A percentile compares a stretch with the other conserved stretches of the same genome.
phyloP scores from a whole-genome alignment of 2,888 invertebrate species.

The Diploptera punctata region DNA sequence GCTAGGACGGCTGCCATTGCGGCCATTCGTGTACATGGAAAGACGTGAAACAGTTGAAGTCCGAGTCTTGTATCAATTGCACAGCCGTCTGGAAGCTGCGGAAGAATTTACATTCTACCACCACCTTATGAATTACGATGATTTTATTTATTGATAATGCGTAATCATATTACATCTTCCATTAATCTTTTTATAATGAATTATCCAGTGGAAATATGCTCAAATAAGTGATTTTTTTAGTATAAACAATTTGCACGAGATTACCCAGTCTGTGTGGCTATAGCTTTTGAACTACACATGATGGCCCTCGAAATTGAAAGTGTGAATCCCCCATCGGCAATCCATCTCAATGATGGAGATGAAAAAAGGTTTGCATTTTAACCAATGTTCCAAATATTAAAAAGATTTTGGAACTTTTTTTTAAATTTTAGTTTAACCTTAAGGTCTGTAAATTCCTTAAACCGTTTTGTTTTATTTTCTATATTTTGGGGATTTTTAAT shows the following conservation, averaged over 20 bases:
- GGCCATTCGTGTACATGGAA: conserved; percentile 30
- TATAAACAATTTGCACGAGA: conserved; percentile 18
- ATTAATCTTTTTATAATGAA: neutral
- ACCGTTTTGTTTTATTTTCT: no score
- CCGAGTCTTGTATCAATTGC: conserved; percentile 24
- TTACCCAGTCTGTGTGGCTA: conserved; percentile 23
- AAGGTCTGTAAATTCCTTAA: neutral
- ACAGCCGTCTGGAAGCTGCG: conserved; percentile 17
- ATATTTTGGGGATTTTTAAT: neutral
- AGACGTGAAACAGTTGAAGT: conserved; percentile 27
- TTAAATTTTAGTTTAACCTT: neutral
- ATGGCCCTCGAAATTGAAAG: conserved; percentile 43
- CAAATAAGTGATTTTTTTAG: conserved; percentile 26
- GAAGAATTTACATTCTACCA: conserved; percentile 20
- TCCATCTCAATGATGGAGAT: conserved; percentile 38
- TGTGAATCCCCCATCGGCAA: conserved; percentile 42
- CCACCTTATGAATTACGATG: conserved; percentile 21
- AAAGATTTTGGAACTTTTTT: conserved; percentile 20
- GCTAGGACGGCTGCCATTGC: neutral
- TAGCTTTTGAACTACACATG: conserved; percentile 23
- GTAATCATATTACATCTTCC: conserved; percentile 17
- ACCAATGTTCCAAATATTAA: conserved; percentile 20
- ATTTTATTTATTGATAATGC: conserved; percentile 22
- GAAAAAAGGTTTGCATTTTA: conserved; percentile 42
- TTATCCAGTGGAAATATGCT: conserved; percentile 22